phyloP scores from a whole-genome alignment of 1,140 invertebrate species.

The Coelopa frigida region DNA sequence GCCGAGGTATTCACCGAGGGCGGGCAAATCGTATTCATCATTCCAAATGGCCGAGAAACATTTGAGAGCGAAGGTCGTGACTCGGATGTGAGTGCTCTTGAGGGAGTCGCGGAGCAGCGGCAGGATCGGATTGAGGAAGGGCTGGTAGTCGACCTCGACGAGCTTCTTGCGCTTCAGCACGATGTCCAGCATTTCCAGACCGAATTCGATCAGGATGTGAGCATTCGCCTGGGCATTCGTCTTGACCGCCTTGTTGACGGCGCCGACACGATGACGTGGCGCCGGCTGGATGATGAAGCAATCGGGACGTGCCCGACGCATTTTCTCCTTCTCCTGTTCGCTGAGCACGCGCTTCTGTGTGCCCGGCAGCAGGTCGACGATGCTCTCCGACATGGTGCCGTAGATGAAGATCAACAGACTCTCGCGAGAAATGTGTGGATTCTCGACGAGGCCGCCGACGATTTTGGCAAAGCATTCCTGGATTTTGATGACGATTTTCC shows the following conservation, averaged over 20 bases:
- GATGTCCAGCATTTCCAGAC: slow-evolving; percentile 69
- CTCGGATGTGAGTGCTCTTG: slow-evolving; percentile 75
- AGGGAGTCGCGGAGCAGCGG: slow-evolving; percentile 66
- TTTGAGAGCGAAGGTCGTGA: slow-evolving; percentile 62
- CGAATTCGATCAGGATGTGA: slow-evolving; percentile 87
- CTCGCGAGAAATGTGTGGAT: slow-evolving; percentile 63
- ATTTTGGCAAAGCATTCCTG: slow-evolving; percentile 73
- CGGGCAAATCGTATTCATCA: slow-evolving; percentile 66
- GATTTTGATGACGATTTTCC: slow-evolving; percentile 73
- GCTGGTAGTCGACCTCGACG: slow-evolving; percentile 50
- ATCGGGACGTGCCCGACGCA: slow-evolving; percentile 53
- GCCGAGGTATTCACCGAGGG: slow-evolving; percentile 53
- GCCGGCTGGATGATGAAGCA: slow-evolving; percentile 61
- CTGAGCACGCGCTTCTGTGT: slow-evolving; percentile 49
- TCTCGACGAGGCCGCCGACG: slow-evolving; percentile 70
- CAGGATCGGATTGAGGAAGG: slow-evolving; percentile 76
- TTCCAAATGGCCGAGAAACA: slow-evolving; percentile 63
- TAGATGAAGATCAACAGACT: slow-evolving; percentile 75
- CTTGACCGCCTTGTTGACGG: slow-evolving; percentile 50
- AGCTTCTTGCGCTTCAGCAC: slow-evolving; percentile 72
- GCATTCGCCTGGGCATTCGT: slow-evolving; percentile 70
- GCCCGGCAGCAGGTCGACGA: slow-evolving; percentile 57
- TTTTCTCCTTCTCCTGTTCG: slow-evolving; percentile 49
- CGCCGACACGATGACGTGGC: slow-evolving; percentile 58
- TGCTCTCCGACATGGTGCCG: slow-evolving; percentile 70